Conservation (phyloP, 1,140 invertebrate genomes). For the Zaprionus camerounensis region DNA sequence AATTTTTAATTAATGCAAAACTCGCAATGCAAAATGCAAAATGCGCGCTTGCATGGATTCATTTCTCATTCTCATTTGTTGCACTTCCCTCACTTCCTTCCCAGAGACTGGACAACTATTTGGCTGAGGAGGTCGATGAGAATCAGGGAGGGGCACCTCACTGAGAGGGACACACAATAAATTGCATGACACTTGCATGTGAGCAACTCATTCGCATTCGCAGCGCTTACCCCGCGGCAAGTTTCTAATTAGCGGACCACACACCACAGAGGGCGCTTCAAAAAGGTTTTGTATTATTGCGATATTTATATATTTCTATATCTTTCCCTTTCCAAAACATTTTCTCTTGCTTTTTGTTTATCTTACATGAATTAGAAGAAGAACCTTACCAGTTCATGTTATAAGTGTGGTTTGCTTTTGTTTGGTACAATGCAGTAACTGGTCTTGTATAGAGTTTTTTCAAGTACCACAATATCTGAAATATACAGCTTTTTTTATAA, state of each 20-base stretch:
- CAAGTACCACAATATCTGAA: no score
- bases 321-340: not conserved
- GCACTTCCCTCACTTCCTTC: constrained; percentile 41
- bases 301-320: not conserved
- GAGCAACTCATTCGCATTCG: constrained; percentile 14
- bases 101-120: constrained; percentile 38
- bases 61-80: constrained; percentile 50
- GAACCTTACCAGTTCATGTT: not conserved
- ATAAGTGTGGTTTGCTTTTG: not conserved
- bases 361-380: not conserved
- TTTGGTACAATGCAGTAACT: no score
- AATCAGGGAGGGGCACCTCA: not conserved
- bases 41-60: constrained; percentile 51
- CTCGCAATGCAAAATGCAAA: constrained; percentile 60
- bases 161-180: constrained; percentile 29
- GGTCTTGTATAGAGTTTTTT: no score
- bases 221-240: constrained; percentile 33
- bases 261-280: not conserved
- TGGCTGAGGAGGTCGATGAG: not conserved
- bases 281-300: not conserved
- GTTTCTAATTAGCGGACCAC: constrained; percentile 13
- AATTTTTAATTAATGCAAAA: constrained; percentile 79
- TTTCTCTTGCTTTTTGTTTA: not conserved
- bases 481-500: no score
- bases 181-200: constrained; percentile 62